phyloP scores from a whole-genome alignment of 2,113 vertebrate genomes.

The Vulpes lagopus region DNA sequence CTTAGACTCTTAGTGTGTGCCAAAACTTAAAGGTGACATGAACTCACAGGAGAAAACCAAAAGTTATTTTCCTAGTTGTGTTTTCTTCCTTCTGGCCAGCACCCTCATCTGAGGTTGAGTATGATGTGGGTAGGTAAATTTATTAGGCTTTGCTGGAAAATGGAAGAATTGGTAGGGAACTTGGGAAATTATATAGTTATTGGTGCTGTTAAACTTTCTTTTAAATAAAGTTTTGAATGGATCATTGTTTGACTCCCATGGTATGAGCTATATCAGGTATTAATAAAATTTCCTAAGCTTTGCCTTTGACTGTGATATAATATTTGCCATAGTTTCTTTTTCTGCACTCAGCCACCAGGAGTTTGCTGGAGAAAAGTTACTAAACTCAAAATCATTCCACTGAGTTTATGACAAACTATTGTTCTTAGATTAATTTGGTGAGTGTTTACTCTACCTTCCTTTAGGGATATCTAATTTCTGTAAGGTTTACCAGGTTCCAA shows the following conservation, averaged over 20 bases:
- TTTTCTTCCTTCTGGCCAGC: not conserved
- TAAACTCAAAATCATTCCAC: not conserved
- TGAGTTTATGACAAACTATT: not conserved
- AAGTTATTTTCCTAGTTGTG: not conserved
- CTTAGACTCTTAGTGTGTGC: not conserved
- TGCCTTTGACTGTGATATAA: not conserved
- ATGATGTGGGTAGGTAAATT: not conserved
- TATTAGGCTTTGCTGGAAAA: not conserved
- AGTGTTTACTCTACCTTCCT: not conserved
- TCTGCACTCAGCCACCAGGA: not conserved
- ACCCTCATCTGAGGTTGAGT: not conserved
- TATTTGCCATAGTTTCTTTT: not conserved
- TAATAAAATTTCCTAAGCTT: not conserved
- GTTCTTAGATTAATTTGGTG: not conserved
- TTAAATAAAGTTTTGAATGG: not conserved
- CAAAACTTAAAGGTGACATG: not conserved
- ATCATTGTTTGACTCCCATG: not conserved
- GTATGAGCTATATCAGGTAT: not conserved
- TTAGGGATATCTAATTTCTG: conserved; percentile 5
- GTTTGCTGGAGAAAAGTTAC: conserved; percentile 9
- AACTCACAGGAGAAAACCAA: not conserved
- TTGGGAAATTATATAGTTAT: not conserved
- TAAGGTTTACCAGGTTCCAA: not conserved
- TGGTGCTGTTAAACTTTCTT: not conserved
- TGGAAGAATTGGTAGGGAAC: not conserved